Conservation (phyloP, 2,888 invertebrate species). For the Pecten maximus region DNA sequence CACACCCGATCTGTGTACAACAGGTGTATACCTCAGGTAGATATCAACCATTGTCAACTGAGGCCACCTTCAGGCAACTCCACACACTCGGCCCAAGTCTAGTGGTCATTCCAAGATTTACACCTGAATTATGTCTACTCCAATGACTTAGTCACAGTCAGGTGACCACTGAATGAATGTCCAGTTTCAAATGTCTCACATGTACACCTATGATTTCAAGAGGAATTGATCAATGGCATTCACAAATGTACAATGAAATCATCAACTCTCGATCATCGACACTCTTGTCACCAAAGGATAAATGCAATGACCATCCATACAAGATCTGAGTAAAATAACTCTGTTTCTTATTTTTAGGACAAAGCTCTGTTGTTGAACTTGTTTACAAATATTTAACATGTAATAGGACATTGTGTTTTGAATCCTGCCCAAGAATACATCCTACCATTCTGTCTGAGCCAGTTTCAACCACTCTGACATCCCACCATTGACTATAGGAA, state of each 20-base stretch:
- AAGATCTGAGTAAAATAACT: too few relatives aligned
- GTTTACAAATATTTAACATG: too few relatives aligned
- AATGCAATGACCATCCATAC: not conserved
- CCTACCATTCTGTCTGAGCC: too few relatives aligned
- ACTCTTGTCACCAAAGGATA: not conserved
- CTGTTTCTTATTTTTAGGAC: too few relatives aligned
- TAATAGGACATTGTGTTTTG: too few relatives aligned
- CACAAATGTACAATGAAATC: not conserved
- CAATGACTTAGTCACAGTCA: not conserved
- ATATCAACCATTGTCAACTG: not conserved
- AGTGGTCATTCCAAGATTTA: slow-evolving; percentile 9
- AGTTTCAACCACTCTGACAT: too few relatives aligned
- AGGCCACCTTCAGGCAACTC: not conserved
- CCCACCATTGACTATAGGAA: too few relatives aligned
- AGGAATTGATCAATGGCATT: not conserved
- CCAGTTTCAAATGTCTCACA: not conserved
- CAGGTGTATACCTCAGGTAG: not conserved
- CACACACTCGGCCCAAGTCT: not conserved
- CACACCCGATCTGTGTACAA: not conserved
- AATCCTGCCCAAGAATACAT: too few relatives aligned
- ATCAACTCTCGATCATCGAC: not conserved
- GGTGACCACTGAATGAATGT: not conserved
- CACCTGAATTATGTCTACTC: not conserved
- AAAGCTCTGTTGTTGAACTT: too few relatives aligned
- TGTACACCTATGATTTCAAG: not conserved